Percentiles rank a stretch among this genome's conserved stretches.
Conservation (phyloP, 2,888 invertebrate species). For the Parelbella ahira region DNA sequence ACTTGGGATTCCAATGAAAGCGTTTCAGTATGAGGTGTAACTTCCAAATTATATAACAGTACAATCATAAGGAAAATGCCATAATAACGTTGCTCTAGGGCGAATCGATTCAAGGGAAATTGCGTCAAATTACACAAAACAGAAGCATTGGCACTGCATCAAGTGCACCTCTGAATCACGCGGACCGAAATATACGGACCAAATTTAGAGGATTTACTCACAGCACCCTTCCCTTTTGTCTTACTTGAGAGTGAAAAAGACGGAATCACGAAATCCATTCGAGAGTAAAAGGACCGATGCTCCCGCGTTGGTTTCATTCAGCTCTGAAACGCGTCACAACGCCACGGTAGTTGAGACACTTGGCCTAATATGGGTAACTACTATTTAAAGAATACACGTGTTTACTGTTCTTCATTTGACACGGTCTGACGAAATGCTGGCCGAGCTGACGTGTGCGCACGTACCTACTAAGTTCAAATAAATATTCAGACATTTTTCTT, state of each 20-base stretch:
- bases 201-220: slow-evolving; percentile 21
- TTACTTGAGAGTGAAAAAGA: slow-evolving; percentile 10
- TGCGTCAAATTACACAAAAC: slow-evolving; percentile 31
- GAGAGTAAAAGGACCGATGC: slow-evolving; percentile 27
- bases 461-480: too few relatives aligned
- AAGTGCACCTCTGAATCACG: slow-evolving; percentile 44
- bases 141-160: slow-evolving; percentile 32
- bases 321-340: slow-evolving; percentile 27
- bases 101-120: slow-evolving; percentile 29
- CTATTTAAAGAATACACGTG: slow-evolving; percentile 18
- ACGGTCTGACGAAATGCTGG: slow-evolving; percentile 1
- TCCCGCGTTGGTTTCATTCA: slow-evolving; percentile 36
- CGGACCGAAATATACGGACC: slow-evolving; percentile 34
- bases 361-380: slow-evolving; percentile 34
- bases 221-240: slow-evolving; percentile 12
- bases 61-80: slow-evolving; percentile 1
- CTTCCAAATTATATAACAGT: neutral
- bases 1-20: too few relatives aligned
- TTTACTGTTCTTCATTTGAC: slow-evolving; percentile 4
- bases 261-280: neutral
- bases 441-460: slow-evolving; percentile 2
- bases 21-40: too few relatives aligned
- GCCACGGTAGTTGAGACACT: slow-evolving; percentile 25
- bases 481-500: too few relatives aligned
- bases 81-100: slow-evolving; percentile 10